Evolutionary conservation across 1,140 invertebrate species (phyloP).

Genomic region (Stratiolaelaps scimitus): DNA sequence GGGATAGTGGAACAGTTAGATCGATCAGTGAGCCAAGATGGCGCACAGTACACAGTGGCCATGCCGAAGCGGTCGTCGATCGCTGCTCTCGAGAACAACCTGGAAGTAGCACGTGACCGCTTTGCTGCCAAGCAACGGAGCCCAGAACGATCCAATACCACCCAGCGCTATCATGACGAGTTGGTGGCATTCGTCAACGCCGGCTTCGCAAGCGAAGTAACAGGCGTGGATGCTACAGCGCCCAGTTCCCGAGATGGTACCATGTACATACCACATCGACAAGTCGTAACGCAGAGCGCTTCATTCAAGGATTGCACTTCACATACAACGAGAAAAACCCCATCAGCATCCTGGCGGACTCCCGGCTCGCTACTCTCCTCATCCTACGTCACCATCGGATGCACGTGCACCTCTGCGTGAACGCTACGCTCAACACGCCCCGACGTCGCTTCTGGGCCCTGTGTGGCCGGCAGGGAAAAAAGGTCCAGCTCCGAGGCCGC

Average conservation of each 20-base stretch:
- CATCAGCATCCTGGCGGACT: background rate
- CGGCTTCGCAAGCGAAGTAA: background rate
- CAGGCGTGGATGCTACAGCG: background rate
- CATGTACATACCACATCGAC: background rate
- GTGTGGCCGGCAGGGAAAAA: background rate
- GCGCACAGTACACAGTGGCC: no score
- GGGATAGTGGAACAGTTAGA: background rate
- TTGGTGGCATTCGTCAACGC: background rate
- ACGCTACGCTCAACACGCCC: background rate
- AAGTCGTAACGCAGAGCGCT: background rate
- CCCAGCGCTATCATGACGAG: background rate
- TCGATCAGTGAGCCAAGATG: background rate
- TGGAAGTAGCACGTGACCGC: background rate
- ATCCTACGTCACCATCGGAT: background rate
- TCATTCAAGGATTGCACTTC: background rate
- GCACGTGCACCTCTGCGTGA: background rate
- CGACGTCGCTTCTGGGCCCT: background rate
- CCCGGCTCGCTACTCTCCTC: background rate
- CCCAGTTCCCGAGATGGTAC: background rate
- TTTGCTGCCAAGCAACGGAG: background rate
- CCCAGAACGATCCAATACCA: background rate
- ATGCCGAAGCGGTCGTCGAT: background rate
- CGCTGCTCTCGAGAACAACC: background rate
- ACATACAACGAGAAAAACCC: conserved; percentile 14
- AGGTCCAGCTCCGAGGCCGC: background rate